Percentiles rank a stretch among this genome's conserved stretches.
These are phyloP conservation scores for Melikaiella ostensackeni DNA, from an alignment of 2,888 invertebrate species.

Conservation along the genomic window DNA sequence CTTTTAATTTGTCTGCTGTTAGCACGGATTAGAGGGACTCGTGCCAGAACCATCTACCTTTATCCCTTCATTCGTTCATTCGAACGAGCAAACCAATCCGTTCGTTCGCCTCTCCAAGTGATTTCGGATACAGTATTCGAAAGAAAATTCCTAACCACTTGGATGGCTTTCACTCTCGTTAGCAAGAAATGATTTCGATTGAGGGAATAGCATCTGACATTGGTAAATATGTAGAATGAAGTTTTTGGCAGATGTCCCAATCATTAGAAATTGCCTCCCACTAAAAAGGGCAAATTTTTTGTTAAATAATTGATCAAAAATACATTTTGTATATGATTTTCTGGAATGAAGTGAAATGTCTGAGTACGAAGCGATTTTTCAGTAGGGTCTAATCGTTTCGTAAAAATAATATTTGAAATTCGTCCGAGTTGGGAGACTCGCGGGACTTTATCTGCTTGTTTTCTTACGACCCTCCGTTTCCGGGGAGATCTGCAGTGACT, in stretches of 20 bases:
- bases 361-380: background rate
- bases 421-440: slow-evolving; percentile 33
- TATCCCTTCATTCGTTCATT: slow-evolving; percentile 50
- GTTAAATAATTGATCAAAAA: background rate
- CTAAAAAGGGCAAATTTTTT: background rate
- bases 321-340: background rate
- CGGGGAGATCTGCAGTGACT: slow-evolving; percentile 55
- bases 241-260: too few species aligned
- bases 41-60: slow-evolving; percentile 55
- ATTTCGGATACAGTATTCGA: slow-evolving; percentile 59
- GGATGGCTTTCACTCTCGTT: slow-evolving; percentile 55
- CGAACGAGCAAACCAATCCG: slow-evolving; percentile 45
- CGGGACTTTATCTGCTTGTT: slow-evolving; percentile 55
- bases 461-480: slow-evolving; percentile 57
- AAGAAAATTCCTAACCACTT: slow-evolving; percentile 62
- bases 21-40: slow-evolving; percentile 64
- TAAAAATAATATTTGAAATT: slow-evolving; percentile 45
- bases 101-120: slow-evolving; percentile 49
- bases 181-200: slow-evolving; percentile 52
- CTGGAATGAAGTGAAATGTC: background rate
- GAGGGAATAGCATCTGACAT: background rate
- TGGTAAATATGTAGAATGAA: too few species aligned
- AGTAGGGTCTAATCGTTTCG: slow-evolving; percentile 37
- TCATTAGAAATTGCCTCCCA: too few species aligned
- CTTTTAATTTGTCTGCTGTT: slow-evolving; percentile 67